phyloP scores from a whole-genome alignment of 2,888 invertebrate species.

The Selenia dentaria region DNA sequence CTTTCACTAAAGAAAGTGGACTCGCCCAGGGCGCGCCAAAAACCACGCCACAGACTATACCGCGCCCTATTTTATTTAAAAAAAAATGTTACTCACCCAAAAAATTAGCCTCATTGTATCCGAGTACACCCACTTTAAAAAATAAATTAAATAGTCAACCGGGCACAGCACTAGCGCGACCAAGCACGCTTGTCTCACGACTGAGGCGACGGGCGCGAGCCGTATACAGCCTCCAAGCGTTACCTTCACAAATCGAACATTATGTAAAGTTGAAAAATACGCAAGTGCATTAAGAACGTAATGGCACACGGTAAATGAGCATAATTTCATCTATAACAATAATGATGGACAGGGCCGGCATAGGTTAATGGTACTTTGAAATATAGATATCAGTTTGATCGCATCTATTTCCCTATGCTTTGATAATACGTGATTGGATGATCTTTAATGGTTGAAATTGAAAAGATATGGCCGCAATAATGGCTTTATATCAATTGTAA shows the following conservation, averaged over 20 bases:
- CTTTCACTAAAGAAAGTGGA: slow-evolving; percentile 72
- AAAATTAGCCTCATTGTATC: slow-evolving; percentile 79
- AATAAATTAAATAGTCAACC: slow-evolving; percentile 47
- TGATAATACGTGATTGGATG: not conserved
- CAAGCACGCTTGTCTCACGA: slow-evolving; percentile 68
- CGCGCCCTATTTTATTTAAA: slow-evolving; percentile 24
- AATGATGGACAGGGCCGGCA: slow-evolving; percentile 9
- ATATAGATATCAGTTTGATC: slow-evolving; percentile 9
- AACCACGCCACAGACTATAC: slow-evolving; percentile 14
- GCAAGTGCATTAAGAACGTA: slow-evolving; percentile 67
- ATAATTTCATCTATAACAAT: slow-evolving; percentile 26
- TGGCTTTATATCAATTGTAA: not conserved
- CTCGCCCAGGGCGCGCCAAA: slow-evolving; percentile 34
- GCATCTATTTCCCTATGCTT: slow-evolving; percentile 2
- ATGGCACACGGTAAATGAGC: slow-evolving; percentile 32
- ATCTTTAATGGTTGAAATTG: not conserved
- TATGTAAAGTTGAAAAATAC: slow-evolving; percentile 72
- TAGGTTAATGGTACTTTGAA: slow-evolving; percentile 18
- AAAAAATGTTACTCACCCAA: slow-evolving; percentile 65
- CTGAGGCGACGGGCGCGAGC: slow-evolving; percentile 53
- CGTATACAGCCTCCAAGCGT: slow-evolving; percentile 65
- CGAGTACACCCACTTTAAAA: slow-evolving; percentile 67
- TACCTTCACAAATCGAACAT: slow-evolving; percentile 75
- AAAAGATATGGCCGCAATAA: not conserved
- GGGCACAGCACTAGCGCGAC: slow-evolving; percentile 76